Evolutionary conservation across 2,797 vertebrate genomes (phyloP), one percentile per base, ranked within the genome.

Genomic region (Emys orbicularis): DNA sequence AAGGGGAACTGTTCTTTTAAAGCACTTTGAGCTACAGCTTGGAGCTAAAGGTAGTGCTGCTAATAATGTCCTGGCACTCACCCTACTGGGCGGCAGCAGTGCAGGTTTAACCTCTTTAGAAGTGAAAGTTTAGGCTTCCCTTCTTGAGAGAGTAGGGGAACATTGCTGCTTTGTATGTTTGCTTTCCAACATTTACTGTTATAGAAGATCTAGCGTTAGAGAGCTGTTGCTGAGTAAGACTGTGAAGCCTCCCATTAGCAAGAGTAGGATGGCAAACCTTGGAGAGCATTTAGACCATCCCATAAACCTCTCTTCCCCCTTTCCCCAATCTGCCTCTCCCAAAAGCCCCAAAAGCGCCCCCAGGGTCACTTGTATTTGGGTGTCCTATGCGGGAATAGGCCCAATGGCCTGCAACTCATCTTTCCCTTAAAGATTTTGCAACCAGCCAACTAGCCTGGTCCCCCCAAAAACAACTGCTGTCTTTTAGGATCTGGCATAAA

Each of bases 11-110:
- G 7, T 25, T 79, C 47, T 79, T 72, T 79, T 49, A 50, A 84
- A 68, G 8, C 2, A 9, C 8, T 77, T 15, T 34, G 13, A 61
- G 59, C 31, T 61, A 34, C 59, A 34, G 15, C 31, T 61, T 18
- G 15, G 31, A 61, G 15, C 59, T 61, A 31, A 61, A 61, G 15
- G 15, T 61, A 61, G 31, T 8, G 23, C 44, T 57, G 4, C 12
- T 87, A 53, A 59, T 47, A 59, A 68, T 21, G 4, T 52, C 49
- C 34, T 65, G 18, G 34, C 21, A 79, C 41, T 50, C 11, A 80
- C 65, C 19, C 34, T 2, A 65, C 76, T 0, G 0, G 7, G 44
- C 2, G 7, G 44, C 2, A 44, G 15, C 34, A 57, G 7, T 65
- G 13, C 4, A 86, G 31, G 15, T 11, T 74, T 90, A 76, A 76